Base-by-base conservation (phyloP, 2,888 invertebrate species). In the Eueremaeus valkanovi region DNA sequence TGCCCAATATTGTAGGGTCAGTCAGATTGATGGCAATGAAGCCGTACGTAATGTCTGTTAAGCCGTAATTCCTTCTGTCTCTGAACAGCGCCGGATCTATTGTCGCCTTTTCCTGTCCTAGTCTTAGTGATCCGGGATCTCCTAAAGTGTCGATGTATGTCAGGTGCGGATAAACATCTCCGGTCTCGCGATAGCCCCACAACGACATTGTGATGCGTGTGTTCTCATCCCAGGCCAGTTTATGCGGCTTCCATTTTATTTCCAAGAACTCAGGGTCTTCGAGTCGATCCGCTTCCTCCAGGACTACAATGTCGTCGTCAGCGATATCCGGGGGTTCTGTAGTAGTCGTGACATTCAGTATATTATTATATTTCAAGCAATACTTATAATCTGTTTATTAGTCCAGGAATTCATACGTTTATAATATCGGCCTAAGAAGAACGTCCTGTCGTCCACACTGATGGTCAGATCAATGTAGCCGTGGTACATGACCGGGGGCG, bases 321-420 rank as follows among this genome's bases (percentile, higher is more conserved):
- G 94, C 92, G 0, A 90, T 90, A 0, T 90, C 91, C 0, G 95
- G 94, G 0, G 95, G 92, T 87, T 95, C 93, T 92, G 83, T n/a
- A n/a, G n/a, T n/a, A n/a, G n/a, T n/a, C n/a, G n/a, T 36, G 21
- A 27, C 79, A 80, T 68, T 72, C 27, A 9, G 18, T 63, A 29
- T 29, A 55, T 58, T 16, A 9, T 27, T 58, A 66, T 31, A 24
- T 29, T 18, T 16, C 1, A 27, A 24, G n/a, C 3, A 51, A 24
- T 40, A 40, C 40, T 40, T 9, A 40, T 40, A 40, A 11, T 40
- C 11, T 40, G 40, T 9, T 9, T 11, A 9, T 40, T 40, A 40
- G 11, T 40, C 5, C 8, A 40, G 40, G 11, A 27, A 40, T 45
- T 83, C 89, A 87, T 86, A 93, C 93, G 94, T 78, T 96, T 91